Percentiles rank a stretch among this genome's conserved stretches.
Conservation (phyloP, 2,113 vertebrate species). For the Scophthalmus maximus region DNA sequence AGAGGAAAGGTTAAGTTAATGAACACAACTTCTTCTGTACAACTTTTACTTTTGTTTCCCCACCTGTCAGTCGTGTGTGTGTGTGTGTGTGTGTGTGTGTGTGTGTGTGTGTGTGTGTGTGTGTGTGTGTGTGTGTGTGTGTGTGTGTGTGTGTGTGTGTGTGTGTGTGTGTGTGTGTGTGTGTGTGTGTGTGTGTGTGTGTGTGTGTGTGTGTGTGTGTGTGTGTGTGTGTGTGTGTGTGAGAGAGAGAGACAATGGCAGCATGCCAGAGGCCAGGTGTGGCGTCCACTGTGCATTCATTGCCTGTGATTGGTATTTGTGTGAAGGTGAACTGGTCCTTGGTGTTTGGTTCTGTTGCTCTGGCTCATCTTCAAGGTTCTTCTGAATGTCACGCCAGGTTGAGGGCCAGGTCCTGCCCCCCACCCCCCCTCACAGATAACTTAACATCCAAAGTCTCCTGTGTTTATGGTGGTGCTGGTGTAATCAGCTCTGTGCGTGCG, state of each 20-base stretch:
- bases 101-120: too few relatives aligned
- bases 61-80: slow-evolving; percentile 2
- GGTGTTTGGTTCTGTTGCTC: neutral
- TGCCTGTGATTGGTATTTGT: slow-evolving; percentile 24
- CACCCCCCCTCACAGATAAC: neutral
- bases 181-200: too few relatives aligned
- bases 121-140: too few relatives aligned
- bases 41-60: slow-evolving; percentile 6
- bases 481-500: slow-evolving; percentile 26
- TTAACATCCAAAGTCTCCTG: slow-evolving; percentile 63
- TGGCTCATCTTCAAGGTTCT: slow-evolving; percentile 1
- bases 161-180: too few relatives aligned
- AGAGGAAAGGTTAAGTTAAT: neutral
- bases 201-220: too few relatives aligned
- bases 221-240: too few relatives aligned
- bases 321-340: neutral
- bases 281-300: neutral
- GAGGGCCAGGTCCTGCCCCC: slow-evolving; percentile 8
- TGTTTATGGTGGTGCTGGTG: slow-evolving; percentile 49
- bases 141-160: too few relatives aligned
- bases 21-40: too few relatives aligned
- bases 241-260: neutral
- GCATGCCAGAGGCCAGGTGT: slow-evolving; percentile 39
- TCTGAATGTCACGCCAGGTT: slow-evolving; percentile 14
- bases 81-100: too few relatives aligned